Percentiles rank a stretch among this genome's conserved stretches.
These are phyloP conservation scores for Anableps anableps DNA, from an alignment of 2,797 vertebrate species.

Conservation along the genomic window DNA sequence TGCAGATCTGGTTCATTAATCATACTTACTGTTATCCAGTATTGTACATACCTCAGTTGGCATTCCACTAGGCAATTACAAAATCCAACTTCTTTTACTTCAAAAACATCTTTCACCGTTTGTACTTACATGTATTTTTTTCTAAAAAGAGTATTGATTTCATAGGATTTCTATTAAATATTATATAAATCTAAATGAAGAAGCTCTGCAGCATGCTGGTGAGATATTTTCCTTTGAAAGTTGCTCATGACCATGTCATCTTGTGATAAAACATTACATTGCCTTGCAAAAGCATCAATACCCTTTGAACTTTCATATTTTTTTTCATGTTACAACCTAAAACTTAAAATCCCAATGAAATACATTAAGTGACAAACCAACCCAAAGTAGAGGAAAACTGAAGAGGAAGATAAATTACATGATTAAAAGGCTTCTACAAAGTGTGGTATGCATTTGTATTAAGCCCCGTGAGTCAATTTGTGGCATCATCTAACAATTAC, in stretches of 20 bases:
- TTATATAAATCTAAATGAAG: slow-evolving; percentile 45
- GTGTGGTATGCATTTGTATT: not conserved
- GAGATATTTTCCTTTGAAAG: slow-evolving; percentile 25
- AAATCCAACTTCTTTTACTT: slow-evolving; percentile 63
- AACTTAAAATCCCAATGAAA: not conserved
- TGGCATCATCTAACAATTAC: not conserved
- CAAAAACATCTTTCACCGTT: slow-evolving; percentile 62
- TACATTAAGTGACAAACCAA: not conserved
- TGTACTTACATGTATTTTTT: slow-evolving; percentile 72
- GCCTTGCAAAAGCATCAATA: not conserved
- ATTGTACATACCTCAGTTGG: slow-evolving; percentile 73
- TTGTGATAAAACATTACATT: not conserved
- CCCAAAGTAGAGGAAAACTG: not conserved
- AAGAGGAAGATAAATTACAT: not conserved
- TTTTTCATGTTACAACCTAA: not conserved
- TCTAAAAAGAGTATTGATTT: slow-evolving; percentile 57
- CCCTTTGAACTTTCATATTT: not conserved
- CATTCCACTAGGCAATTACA: slow-evolving; percentile 78
- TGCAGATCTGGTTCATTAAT: slow-evolving; percentile 78
- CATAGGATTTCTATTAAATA: slow-evolving; percentile 66
- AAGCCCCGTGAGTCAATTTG: not conserved
- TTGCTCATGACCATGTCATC: slow-evolving; percentile 1
- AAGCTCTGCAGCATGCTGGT: slow-evolving; percentile 30
- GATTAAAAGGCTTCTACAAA: not conserved
- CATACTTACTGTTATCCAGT: slow-evolving; percentile 78